phyloP scores from a whole-genome alignment of 2,113 vertebrate species.

The Martes martes region DNA sequence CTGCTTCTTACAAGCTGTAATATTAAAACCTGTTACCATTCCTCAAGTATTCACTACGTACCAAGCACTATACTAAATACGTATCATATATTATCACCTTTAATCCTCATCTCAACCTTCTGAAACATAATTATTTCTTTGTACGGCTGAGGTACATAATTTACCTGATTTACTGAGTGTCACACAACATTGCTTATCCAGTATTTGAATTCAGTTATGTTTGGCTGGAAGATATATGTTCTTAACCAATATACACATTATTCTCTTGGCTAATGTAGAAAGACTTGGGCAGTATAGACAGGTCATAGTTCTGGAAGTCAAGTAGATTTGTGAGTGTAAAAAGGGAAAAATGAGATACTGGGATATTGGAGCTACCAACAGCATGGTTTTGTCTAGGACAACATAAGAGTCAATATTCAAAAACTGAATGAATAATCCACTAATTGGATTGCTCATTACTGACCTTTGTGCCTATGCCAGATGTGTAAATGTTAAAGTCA shows the following conservation, averaged over 20 bases:
- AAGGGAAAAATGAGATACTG: neutral
- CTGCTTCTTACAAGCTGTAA: neutral
- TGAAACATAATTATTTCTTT: neutral
- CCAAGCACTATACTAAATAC: neutral
- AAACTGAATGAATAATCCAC: neutral
- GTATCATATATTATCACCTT: neutral
- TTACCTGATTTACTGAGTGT: neutral
- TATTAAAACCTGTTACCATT: neutral
- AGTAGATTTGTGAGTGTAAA: neutral
- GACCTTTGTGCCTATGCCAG: neutral
- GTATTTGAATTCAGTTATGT: neutral
- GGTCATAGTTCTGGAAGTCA: neutral
- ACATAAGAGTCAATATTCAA: neutral
- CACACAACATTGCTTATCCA: neutral
- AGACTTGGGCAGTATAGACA: neutral
- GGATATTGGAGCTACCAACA: neutral
- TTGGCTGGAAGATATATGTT: neutral
- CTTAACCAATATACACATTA: neutral
- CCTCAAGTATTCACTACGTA: neutral
- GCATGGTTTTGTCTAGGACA: neutral
- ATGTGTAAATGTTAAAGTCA: neutral
- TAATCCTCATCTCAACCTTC: neutral
- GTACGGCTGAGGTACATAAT: neutral
- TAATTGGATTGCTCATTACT: neutral
- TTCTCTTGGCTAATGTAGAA: neutral